Evolutionary conservation across 2,888 invertebrate species (phyloP).

Genomic region (Leucozona laternaria): DNA sequence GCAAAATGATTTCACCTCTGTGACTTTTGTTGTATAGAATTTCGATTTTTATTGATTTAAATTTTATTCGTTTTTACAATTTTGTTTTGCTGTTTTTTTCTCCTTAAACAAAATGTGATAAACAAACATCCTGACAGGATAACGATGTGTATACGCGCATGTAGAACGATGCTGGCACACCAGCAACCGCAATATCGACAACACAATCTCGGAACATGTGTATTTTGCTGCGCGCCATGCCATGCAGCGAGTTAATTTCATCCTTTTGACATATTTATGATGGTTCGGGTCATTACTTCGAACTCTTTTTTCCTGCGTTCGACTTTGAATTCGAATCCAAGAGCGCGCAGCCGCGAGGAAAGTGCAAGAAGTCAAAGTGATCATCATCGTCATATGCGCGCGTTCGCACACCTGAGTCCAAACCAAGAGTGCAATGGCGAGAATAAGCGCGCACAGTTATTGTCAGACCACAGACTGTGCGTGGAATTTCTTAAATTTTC

Average conservation of each 20-base stretch:
- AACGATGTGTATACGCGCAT: constrained; percentile 67
- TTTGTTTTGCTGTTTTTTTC: constrained; percentile 39
- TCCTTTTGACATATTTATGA: constrained; percentile 83
- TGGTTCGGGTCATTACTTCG: constrained; percentile 82
- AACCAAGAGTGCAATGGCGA: background rate
- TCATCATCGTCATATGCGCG: constrained; percentile 36
- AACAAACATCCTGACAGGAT: constrained; percentile 75
- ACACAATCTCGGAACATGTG: constrained; percentile 68
- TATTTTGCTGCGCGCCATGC: constrained; percentile 80
- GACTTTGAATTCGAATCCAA: background rate
- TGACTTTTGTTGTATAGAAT: constrained; percentile 5
- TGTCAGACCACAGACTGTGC: constrained; percentile 63
- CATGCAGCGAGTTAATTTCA: constrained; percentile 80
- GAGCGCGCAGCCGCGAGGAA: constrained; percentile 11
- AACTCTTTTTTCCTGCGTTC: constrained; percentile 56
- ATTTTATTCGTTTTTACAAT: constrained; percentile 9
- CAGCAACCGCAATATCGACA: constrained; percentile 48
- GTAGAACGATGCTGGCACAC: constrained; percentile 31
- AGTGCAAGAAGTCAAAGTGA: constrained; percentile 55
- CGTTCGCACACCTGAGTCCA: constrained; percentile 10
- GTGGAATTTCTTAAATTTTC: constrained; percentile 63
- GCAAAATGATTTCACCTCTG: constrained; percentile 54
- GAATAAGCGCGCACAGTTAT: constrained; percentile 6
- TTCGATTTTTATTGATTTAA: constrained; percentile 53
- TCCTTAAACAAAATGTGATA: constrained; percentile 57